Evolutionary conservation across 2,797 vertebrate genomes (phyloP).

Genomic region (Chiloscyllium punctatum): DNA sequence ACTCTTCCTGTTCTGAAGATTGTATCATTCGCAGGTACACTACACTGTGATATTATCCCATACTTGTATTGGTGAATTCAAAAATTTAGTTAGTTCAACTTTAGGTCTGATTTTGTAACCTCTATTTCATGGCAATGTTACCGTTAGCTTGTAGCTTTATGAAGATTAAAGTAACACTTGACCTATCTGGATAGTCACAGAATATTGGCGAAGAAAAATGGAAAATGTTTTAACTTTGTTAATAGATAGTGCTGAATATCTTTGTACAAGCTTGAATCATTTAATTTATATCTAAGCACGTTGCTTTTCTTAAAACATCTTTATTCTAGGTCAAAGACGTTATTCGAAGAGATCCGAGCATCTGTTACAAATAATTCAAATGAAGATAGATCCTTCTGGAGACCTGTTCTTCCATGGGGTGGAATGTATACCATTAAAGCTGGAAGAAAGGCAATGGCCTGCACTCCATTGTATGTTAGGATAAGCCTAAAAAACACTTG

Average conservation of each 20-base stretch:
- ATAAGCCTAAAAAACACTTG: slow-evolving; percentile 82
- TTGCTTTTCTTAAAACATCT: background rate
- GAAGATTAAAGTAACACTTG: background rate
- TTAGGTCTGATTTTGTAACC: background rate
- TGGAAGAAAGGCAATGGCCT: slow-evolving; percentile 77
- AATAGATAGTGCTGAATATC: background rate
- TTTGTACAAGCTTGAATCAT: background rate
- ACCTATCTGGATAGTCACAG: background rate
- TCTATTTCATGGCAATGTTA: background rate
- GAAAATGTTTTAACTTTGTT: background rate
- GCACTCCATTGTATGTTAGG: slow-evolving; percentile 77
- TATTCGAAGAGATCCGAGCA: slow-evolving; percentile 83
- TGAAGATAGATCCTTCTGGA: slow-evolving; percentile 80
- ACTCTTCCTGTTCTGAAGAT: background rate
- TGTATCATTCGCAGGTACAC: background rate
- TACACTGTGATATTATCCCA: background rate
- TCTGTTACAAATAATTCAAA: slow-evolving; percentile 77
- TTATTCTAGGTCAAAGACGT: slow-evolving; percentile 74
- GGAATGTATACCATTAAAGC: slow-evolving; percentile 79
- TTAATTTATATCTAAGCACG: slow-evolving; percentile 7
- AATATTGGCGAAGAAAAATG: background rate
- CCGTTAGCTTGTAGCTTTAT: background rate
- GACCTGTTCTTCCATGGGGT: slow-evolving; percentile 83
- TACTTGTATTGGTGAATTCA: background rate
- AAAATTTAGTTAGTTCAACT: background rate